Conservation (phyloP, 2,113 vertebrate species). For the Lathamus discolor region DNA sequence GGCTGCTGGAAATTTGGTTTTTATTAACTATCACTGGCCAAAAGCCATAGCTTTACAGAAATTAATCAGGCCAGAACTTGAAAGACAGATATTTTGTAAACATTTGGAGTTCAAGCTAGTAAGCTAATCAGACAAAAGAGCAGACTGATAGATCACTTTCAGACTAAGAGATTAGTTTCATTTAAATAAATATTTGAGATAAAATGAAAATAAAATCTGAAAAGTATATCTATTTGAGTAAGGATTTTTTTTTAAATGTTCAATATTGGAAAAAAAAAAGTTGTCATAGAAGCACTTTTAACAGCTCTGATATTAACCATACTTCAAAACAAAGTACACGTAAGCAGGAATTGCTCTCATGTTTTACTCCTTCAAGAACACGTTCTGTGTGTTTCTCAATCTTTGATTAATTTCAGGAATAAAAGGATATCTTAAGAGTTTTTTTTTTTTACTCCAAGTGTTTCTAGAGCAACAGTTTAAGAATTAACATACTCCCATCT, state of each 20-base stretch:
- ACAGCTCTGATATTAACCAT: neutral
- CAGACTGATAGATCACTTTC: neutral
- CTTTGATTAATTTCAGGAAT: neutral
- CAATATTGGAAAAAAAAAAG: neutral
- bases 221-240: neutral
- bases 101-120: neutral
- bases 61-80: neutral
- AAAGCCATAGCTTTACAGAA: neutral
- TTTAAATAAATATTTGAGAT: neutral
- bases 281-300: neutral
- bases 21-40: neutral
- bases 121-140: neutral
- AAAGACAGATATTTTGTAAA: neutral
- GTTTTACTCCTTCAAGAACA: neutral
- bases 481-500: neutral
- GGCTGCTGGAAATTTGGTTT: neutral
- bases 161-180: neutral
- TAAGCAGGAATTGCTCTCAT: neutral
- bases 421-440: neutral
- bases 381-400: neutral
- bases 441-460: neutral
- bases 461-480: neutral
- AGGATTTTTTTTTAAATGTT: neutral
- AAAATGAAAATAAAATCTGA: neutral
- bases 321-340: neutral